A percentile compares a stretch with the other conserved stretches of the same genome.
Conservation (phyloP, 2,113 vertebrate genomes). For the Pardalotus punctatus region DNA sequence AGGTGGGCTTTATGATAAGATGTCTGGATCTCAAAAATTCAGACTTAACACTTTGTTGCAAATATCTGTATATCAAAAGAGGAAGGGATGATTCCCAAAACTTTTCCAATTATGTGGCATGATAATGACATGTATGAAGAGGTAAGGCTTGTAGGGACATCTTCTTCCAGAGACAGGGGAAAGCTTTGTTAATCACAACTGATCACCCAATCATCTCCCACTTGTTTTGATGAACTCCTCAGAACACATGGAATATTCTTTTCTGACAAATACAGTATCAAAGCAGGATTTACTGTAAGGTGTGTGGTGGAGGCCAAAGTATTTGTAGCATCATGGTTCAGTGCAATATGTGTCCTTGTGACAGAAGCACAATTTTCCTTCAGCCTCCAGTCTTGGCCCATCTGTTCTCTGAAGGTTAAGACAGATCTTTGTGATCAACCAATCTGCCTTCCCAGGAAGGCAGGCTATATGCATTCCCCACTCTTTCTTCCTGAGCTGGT, state of each 20-base stretch:
- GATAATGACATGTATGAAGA: background rate
- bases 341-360: background rate
- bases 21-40: background rate
- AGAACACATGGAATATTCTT: background rate
- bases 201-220: background rate
- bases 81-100: background rate
- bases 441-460: background rate
- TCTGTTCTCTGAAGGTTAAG: background rate
- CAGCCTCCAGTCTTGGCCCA: background rate
- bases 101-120: background rate
- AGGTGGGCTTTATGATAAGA: background rate
- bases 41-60: background rate
- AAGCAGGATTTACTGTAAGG: background rate
- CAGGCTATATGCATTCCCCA: background rate
- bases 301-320: background rate
- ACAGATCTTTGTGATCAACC: background rate
- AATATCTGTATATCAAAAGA: background rate
- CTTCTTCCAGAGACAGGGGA: background rate
- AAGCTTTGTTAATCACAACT: background rate
- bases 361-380: background rate
- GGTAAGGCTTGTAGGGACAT: background rate
- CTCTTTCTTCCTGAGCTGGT: background rate
- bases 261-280: background rate
- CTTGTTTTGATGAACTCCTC: background rate
- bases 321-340: background rate